Percentiles rank a stretch among this genome's conserved stretches.
Conservation (phyloP, 2,888 invertebrate species). For the Tenodera sinensis region DNA sequence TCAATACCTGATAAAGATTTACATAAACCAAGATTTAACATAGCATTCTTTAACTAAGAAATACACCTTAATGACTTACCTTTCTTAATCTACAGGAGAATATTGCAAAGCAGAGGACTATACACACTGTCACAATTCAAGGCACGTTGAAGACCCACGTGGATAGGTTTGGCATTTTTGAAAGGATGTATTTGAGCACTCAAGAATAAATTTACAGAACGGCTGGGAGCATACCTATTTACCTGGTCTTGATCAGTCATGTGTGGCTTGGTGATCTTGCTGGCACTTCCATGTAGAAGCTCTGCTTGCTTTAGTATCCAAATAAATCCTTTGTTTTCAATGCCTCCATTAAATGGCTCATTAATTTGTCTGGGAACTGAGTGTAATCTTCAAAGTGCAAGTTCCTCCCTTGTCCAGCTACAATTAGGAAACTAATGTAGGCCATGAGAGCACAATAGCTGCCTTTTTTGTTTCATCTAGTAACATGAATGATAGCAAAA, state of each 20-base stretch:
- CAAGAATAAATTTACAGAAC: background rate
- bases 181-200: slow-evolving; percentile 7
- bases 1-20: background rate
- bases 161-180: background rate
- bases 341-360: background rate
- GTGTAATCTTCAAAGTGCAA: slow-evolving; percentile 13
- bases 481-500: background rate
- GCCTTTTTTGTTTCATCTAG: background rate
- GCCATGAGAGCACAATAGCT: slow-evolving; percentile 6
- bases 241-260: background rate
- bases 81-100: background rate
- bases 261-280: background rate
- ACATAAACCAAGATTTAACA: background rate
- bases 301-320: background rate
- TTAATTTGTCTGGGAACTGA: background rate
- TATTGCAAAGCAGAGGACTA: background rate
- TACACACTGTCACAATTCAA: background rate
- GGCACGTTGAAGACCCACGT: slow-evolving; percentile 5
- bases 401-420: background rate
- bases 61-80: background rate
- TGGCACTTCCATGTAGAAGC: background rate
- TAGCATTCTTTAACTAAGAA: background rate
- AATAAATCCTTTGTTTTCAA: background rate
- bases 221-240: background rate
- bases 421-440: slow-evolving; percentile 1